Base-by-base conservation (phyloP, 2,888 invertebrate genomes). In the Aleiodes testaceus region DNA sequence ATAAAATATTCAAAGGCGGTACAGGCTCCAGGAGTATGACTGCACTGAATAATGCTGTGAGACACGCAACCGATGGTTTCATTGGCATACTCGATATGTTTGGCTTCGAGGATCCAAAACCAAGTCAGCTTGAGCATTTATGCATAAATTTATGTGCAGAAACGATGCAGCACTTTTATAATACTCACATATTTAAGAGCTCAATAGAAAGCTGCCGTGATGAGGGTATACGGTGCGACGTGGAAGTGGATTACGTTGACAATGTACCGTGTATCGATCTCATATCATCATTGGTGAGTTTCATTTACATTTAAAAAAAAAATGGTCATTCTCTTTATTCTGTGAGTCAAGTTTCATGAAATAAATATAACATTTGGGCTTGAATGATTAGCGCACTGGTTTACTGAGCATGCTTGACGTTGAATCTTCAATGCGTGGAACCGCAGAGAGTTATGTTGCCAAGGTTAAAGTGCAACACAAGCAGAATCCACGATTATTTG, bases 161-260 rank as follows among this genome's bases (percentile, higher is more conserved):
- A 89, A 97, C 97, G 42, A 96, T 98, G 96, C 97, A 98, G 87
- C 97, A 97, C 88, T 97, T 97, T 88, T 98, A 97, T 90, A 98
- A 97, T 88, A 97, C 97, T 67, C 97, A 97, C 88, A 96, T 97
- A 80, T 97, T 98, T 89, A 97, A 97, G 88, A 95, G 96, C 20
- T 94, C 95, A 78, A 94, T 96, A 76, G 97, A 97, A 88, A 96
- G 97, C 67, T 97, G 97, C 83, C 91, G 96, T 74, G 97, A 97
- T 87, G 97, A 97, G 89, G 96, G 96, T 65, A 96, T 97, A 79
- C 91, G 93, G 67, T 94, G 94, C 85, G 96, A 96, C 83, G 93
- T 96, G 26, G 96, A 97, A 87, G 94, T 97, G 72, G 96, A 96
- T 87, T 97, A 97, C 89, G 95, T 96, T 72, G 97, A 98, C 89